Evolutionary conservation across 30 jellyfish, hydroid and myxozoan species (phyloP).

Genomic region (Turritopsis dohrnii): DNA sequence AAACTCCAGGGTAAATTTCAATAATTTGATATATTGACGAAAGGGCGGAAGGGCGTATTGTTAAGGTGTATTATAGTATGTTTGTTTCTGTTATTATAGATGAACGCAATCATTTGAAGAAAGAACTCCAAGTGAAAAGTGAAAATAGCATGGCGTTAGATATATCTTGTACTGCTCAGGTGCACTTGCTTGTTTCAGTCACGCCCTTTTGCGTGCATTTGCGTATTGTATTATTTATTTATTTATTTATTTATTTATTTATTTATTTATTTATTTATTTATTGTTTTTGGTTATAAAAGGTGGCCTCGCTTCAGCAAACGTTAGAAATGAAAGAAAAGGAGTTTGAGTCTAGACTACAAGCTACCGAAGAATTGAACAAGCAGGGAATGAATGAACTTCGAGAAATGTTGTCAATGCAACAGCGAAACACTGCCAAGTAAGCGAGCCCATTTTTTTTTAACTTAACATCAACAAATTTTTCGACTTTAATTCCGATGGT

Average conservation of each 20-base stretch:
- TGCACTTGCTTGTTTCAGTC: too few species aligned
- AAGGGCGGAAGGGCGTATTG: too few species aligned
- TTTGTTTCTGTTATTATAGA: neutral
- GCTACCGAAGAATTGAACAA: constrained; percentile 70
- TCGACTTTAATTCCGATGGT: neutral
- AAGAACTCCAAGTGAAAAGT: neutral
- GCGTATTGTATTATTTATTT: too few species aligned
- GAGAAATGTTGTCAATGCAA: constrained; percentile 83
- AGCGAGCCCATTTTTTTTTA: constrained; percentile 17
- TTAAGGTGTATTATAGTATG: neutral
- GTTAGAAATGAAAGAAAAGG: constrained; percentile 67
- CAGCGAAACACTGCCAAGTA: constrained; percentile 76
- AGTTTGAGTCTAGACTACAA: constrained; percentile 56
- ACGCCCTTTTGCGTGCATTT: too few species aligned
- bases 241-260: neutral
- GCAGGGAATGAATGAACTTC: constrained; percentile 55
- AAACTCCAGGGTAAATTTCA: constrained; percentile 35
- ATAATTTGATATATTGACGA: neutral
- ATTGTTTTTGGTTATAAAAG: too few species aligned
- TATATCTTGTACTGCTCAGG: constrained; percentile 25
- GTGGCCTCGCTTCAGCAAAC: constrained; percentile 58
- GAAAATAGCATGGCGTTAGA: neutral
- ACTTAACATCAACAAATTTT: neutral
- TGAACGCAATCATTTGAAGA: neutral
- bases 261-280: too few species aligned